A percentile compares a stretch with the other conserved stretches of the same genome.
Evolutionary conservation across 2,797 vertebrate genomes (phyloP).

Genomic region (Sebastes alutus): DNA sequence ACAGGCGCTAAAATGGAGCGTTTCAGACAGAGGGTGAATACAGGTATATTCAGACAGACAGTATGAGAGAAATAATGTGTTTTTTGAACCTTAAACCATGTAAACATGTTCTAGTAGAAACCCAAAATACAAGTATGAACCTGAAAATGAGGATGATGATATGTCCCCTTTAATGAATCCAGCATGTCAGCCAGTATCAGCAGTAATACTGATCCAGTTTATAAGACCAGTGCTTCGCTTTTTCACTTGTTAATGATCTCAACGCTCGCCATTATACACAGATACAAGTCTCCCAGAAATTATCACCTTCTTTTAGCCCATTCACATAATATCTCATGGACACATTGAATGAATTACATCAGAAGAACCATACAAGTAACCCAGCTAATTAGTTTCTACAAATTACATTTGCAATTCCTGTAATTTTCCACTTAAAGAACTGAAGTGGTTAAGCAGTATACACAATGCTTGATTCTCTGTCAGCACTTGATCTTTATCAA

Average conservation of each 20-base stretch:
- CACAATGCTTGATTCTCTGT: conserved; percentile 25
- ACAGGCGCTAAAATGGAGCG: too few relatives aligned
- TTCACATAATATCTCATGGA: background rate
- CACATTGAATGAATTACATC: background rate
- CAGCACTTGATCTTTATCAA: conserved; percentile 53
- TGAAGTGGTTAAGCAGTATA: conserved; percentile 14
- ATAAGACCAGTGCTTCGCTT: background rate
- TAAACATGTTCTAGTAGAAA: too few relatives aligned
- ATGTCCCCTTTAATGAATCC: background rate
- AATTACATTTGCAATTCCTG: background rate
- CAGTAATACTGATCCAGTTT: background rate
- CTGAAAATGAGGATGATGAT: too few relatives aligned
- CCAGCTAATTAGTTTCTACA: background rate
- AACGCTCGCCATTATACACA: background rate
- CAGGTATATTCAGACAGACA: too few relatives aligned
- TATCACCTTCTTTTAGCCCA: background rate
- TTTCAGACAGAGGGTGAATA: too few relatives aligned
- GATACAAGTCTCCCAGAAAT: background rate
- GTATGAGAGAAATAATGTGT: too few relatives aligned
- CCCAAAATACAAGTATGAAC: too few relatives aligned
- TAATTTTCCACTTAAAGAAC: background rate
- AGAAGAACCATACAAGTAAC: background rate
- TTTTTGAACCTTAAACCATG: too few relatives aligned
- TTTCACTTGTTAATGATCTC: background rate
- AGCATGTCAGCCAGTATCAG: background rate